Conservation (phyloP, 2,113 vertebrate genomes). For the Otocyon megalotis region DNA sequence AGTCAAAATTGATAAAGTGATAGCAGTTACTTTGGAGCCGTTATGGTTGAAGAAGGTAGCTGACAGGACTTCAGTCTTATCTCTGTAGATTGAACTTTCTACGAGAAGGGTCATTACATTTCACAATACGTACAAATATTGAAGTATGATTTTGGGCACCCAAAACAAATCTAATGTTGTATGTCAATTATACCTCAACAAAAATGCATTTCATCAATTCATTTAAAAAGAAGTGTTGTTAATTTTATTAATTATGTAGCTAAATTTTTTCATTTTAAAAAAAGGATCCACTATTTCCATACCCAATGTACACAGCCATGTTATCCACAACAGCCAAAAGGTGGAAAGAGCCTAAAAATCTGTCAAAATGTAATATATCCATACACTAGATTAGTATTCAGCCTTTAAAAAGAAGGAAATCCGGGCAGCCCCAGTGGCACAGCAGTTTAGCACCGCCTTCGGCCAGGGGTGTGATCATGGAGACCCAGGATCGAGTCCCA, state of each 20-base stretch:
- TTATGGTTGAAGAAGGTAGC: neutral
- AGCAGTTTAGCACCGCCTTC: no score
- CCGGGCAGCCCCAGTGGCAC: no score
- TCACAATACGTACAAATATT: neutral
- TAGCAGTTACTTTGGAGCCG: neutral
- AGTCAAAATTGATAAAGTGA: neutral
- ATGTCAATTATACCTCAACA: neutral
- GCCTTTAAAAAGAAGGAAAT: neutral
- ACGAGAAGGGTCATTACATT: neutral
- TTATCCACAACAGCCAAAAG: neutral
- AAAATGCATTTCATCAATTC: neutral
- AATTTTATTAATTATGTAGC: neutral
- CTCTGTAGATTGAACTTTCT: neutral
- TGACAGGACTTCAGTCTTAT: neutral
- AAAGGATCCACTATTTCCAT: neutral
- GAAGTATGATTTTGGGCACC: neutral
- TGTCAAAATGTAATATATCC: fast-evolving
- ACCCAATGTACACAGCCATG: neutral
- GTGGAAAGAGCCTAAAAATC: neutral
- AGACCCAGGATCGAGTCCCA: no score
- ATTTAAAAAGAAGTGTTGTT: neutral
- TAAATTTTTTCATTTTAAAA: neutral
- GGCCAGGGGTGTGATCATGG: no score
- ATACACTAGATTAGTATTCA: neutral
- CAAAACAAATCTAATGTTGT: neutral